phyloP scores from a whole-genome alignment of 2,888 invertebrate genomes.

The Ornithoptera priamus region DNA sequence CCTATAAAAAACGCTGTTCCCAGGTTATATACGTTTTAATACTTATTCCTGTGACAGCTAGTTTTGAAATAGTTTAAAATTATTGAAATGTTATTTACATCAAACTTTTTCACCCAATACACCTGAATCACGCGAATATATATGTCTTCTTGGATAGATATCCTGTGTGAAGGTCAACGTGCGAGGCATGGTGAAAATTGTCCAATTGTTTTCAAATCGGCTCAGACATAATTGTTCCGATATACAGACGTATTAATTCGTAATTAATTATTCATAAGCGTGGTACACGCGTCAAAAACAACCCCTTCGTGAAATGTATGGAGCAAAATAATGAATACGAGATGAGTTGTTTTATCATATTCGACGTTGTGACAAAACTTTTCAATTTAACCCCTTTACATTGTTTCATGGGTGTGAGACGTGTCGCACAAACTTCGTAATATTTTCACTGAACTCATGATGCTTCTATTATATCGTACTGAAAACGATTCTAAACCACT shows the following conservation, averaged over 20 bases:
- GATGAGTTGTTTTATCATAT: neutral
- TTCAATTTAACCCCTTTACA: neutral
- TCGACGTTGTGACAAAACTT: neutral
- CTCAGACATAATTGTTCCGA: constrained; percentile 8
- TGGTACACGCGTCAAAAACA: constrained; percentile 12
- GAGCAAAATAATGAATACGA: constrained; percentile 19
- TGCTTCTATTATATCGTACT: neutral
- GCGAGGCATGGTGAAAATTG: neutral
- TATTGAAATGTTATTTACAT: too few relatives aligned
- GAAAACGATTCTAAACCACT: too few relatives aligned
- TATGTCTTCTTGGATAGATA: too few relatives aligned
- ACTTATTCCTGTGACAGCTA: too few relatives aligned
- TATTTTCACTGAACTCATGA: neutral
- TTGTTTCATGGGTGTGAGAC: neutral
- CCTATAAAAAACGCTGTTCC: too few relatives aligned
- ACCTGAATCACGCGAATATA: too few relatives aligned
- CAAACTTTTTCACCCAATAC: too few relatives aligned
- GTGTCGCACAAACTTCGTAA: neutral
- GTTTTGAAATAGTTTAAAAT: too few relatives aligned
- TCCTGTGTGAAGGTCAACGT: neutral
- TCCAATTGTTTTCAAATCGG: constrained; percentile 16
- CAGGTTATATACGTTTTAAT: too few relatives aligned
- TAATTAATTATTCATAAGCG: constrained; percentile 18
- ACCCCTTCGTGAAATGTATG: constrained; percentile 11
- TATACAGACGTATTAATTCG: constrained; percentile 10